Evolutionary conservation across 2,113 vertebrate genomes (phyloP), one percentile per base, ranked within the genome.

Genomic region (Nannospalax galili): DNA sequence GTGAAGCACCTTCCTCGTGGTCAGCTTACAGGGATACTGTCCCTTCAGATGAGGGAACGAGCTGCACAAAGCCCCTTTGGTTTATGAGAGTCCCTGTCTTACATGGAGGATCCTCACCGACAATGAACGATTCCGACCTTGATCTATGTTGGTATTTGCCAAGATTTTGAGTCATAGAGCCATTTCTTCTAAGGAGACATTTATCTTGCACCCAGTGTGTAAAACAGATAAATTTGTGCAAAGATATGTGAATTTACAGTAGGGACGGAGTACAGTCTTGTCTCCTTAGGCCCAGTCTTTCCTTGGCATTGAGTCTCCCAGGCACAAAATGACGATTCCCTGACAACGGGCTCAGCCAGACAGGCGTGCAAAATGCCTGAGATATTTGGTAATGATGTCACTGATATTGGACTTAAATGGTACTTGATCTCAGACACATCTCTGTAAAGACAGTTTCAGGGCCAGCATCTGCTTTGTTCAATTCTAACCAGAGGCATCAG

Each of bases 51-150:
- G 74, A 3, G 91, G 93, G 70, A 95, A 62, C 73, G 82, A 92
- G 82, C 52, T 32, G 73, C 65, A 56, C 32, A 20, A 40, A 20
- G 30, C 90, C 70, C 81, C 56, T 97, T 95, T 45, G 22, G 28
- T 91, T 94, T 92, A 75, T 15, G 30, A 95, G 48, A 91, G 72
- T 48, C 86, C 60, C 14, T 88, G 77, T 84, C 52, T 92, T 70
- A 94, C 65, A 80, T 28, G 28, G 48, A 78, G 28, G 45, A 90
- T 22, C 37, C 82, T 92, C 78, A 96, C 95, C 91, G 89, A 96
- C 96, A 94, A 97, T 91, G 94, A 94, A 87, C 92, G 67, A 32
- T 77, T 81, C 94, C 94, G 88, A 96, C 62, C 84, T 96, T 92
- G 89, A 79, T 86, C 91, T 94, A 84, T 80, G 26, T 56, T 92